phyloP scores from a whole-genome alignment of 2,888 invertebrate genomes.

The Rotaria socialis region DNA sequence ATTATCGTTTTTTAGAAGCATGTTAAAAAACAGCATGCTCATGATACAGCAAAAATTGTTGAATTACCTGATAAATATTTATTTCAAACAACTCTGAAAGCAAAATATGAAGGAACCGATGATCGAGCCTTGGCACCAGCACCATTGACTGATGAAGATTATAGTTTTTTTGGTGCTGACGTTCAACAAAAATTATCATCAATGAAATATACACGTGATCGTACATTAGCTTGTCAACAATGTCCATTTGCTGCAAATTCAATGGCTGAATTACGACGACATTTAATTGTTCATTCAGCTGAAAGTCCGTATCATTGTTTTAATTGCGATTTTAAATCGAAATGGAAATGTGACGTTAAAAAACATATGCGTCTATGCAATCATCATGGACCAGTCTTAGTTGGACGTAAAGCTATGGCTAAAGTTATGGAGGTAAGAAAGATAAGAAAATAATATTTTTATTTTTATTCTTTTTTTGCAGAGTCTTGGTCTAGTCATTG shows the following conservation, averaged over 20 bases:
- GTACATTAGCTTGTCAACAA: conserved; percentile 40
- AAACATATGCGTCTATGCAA: conserved; percentile 42
- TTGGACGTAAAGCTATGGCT: conserved; percentile 46
- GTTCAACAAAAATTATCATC: conserved; percentile 32
- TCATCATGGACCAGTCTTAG: conserved; percentile 45
- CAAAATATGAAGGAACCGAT: conserved; percentile 5
- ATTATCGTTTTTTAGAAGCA: conserved; percentile 29
- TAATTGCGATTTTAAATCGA: conserved; percentile 43
- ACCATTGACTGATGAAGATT: conserved; percentile 25
- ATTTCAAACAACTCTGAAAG: conserved; percentile 37
- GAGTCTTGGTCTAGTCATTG: conserved; percentile 28
- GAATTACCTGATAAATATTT: conserved; percentile 45
- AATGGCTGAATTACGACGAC: conserved; percentile 44
- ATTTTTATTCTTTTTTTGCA: neutral
- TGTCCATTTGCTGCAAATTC: conserved; percentile 45
- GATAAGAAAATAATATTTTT: neutral
- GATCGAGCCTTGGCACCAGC: neutral
- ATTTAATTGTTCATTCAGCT: conserved; percentile 44
- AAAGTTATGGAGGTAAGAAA: conserved; percentile 41
- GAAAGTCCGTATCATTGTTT: conserved; percentile 46
- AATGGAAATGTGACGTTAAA: conserved; percentile 46
- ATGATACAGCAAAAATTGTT: conserved; percentile 44
- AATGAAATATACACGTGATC: conserved; percentile 33
- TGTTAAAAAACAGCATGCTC: conserved; percentile 46
- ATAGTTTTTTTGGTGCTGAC: conserved; percentile 24